Conservation (phyloP, 2,113 vertebrate genomes). For the Pogona vitticeps region DNA sequence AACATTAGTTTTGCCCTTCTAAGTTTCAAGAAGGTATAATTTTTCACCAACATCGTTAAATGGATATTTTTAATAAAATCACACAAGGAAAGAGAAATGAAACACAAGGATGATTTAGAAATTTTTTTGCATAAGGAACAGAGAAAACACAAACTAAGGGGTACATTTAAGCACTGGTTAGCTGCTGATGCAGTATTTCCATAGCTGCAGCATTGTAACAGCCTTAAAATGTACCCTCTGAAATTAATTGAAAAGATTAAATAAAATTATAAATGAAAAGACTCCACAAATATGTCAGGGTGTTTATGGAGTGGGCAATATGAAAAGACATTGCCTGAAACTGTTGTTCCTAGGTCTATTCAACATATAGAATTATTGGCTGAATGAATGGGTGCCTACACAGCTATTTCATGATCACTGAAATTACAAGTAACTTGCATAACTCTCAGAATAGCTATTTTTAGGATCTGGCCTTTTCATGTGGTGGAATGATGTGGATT, state of each 20-base stretch:
- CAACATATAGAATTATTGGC: conserved; percentile 57
- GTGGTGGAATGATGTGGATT: conserved; percentile 81
- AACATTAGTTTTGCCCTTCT: neutral
- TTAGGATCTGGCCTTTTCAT: conserved; percentile 81
- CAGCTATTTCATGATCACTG: conserved; percentile 74
- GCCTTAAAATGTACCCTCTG: conserved; percentile 7
- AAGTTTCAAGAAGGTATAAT: neutral
- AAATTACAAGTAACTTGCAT: conserved; percentile 76
- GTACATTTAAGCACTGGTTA: neutral
- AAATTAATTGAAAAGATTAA: neutral
- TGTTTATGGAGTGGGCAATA: conserved; percentile 14
- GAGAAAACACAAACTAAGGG: neutral
- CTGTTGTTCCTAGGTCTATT: conserved; percentile 52
- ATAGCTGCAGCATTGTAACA: neutral
- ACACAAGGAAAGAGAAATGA: neutral
- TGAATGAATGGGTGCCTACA: conserved; percentile 66
- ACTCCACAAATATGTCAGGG: neutral
- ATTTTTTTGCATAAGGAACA: neutral
- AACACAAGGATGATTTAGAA: neutral
- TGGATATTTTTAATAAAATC: neutral
- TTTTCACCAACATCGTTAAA: neutral
- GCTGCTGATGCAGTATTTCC: neutral
- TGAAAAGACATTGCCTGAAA: conserved; percentile 53
- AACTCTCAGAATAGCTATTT: conserved; percentile 79
- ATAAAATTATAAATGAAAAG: neutral